These are phyloP conservation scores for Phaetusa simplex DNA, from an alignment of 2,113 vertebrate species.

Conservation along the genomic window DNA sequence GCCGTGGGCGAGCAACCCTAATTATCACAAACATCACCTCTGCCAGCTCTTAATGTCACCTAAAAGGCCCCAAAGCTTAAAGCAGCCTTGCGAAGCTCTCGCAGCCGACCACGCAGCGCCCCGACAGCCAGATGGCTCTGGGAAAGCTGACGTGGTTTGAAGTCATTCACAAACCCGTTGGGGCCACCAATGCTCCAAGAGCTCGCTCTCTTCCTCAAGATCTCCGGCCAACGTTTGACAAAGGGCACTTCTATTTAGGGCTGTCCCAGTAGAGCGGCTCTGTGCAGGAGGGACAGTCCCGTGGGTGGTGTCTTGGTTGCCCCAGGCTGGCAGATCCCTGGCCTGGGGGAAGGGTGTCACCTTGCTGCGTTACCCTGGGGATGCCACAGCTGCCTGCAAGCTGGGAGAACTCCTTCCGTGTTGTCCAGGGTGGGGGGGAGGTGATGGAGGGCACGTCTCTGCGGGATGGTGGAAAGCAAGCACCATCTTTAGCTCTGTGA, in stretches of 20 bases:
- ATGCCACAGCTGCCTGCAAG: neutral
- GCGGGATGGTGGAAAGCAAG: neutral
- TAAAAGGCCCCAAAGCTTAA: neutral
- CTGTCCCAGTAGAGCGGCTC: neutral
- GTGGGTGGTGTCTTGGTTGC: neutral
- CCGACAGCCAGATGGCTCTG: neutral
- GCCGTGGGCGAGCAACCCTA: neutral
- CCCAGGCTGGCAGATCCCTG: neutral
- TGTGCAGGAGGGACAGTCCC: neutral
- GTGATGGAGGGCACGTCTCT: neutral
- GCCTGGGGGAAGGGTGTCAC: neutral
- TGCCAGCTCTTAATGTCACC: neutral
- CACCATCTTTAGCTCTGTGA: fast-evolving
- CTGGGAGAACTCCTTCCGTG: neutral
- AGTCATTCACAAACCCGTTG: neutral
- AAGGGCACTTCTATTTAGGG: neutral
- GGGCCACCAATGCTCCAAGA: neutral
- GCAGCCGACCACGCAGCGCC: neutral
- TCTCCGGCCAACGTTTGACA: fast-evolving
- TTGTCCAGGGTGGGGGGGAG: neutral
- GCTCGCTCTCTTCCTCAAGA: neutral
- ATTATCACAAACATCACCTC: neutral
- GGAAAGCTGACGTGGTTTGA: neutral
- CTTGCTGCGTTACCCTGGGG: neutral
- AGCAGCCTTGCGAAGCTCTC: neutral